A percentile compares a stretch with the other conserved stretches of the same genome.
Evolutionary conservation across 2,113 vertebrate species (phyloP).

Genomic region (Ornithorhynchus anatinus): DNA sequence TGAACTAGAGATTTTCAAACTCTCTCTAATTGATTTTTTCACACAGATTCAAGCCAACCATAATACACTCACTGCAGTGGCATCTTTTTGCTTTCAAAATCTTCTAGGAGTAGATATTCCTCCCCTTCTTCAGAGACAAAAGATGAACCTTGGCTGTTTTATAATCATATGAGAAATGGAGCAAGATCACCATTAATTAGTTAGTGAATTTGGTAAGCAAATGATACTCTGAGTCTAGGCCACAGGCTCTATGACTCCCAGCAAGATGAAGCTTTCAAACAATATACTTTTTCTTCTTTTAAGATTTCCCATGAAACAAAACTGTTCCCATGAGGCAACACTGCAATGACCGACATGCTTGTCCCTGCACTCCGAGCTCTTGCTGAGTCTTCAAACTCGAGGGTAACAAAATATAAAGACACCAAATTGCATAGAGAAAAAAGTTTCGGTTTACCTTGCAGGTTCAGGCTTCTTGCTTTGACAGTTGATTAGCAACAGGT

Average conservation of each 20-base stretch:
- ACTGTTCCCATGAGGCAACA: no score
- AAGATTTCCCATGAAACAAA: no score
- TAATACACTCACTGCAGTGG: slow-evolving; percentile 91
- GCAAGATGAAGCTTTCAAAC: background rate
- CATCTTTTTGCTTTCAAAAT: slow-evolving; percentile 96
- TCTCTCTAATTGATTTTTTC: slow-evolving; percentile 65
- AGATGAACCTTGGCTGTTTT: slow-evolving; percentile 81
- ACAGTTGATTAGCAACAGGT: slow-evolving; percentile 95
- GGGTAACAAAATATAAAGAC: no score
- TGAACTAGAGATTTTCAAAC: slow-evolving; percentile 30
- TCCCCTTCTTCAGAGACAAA: slow-evolving; percentile 84
- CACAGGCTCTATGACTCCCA: background rate
- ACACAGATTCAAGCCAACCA: slow-evolving; percentile 59
- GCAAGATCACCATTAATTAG: slow-evolving; percentile 65
- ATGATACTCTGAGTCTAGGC: slow-evolving; percentile 37
- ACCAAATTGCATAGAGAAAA: background rate
- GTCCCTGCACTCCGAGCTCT: no score
- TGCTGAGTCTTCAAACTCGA: background rate
- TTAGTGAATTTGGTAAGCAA: slow-evolving; percentile 48
- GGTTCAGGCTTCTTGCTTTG: slow-evolving; percentile 98
- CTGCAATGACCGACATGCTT: no score
- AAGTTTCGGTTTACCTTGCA: slow-evolving; percentile 76
- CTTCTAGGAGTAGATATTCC: slow-evolving; percentile 95
- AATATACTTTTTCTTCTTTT: no score
- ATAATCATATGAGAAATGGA: slow-evolving; percentile 71